A percentile compares a stretch with the other conserved stretches of the same genome.
These are phyloP conservation scores for Platichthys flesus DNA, from an alignment of 2,113 vertebrate species.

Conservation along the genomic window DNA sequence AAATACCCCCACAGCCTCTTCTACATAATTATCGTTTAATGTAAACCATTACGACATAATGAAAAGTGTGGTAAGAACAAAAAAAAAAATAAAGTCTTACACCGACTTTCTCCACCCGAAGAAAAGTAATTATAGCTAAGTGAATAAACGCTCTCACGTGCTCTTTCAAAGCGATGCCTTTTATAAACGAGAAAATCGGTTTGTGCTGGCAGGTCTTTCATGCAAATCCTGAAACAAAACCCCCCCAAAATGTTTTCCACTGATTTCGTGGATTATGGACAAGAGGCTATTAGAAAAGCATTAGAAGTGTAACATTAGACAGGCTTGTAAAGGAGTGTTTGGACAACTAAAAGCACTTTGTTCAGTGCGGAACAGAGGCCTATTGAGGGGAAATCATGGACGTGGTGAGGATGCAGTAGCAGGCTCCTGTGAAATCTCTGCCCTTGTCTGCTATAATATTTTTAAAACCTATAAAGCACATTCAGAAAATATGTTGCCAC, in stretches of 20 bases:
- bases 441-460: background rate
- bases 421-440: no score
- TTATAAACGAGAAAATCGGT: constrained; percentile 45
- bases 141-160: constrained; percentile 38
- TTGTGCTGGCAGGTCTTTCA: constrained; percentile 57
- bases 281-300: constrained; percentile 44
- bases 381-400: constrained; percentile 23
- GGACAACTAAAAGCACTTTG: constrained; percentile 65
- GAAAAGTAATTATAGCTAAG: constrained; percentile 24
- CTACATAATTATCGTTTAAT: constrained; percentile 43
- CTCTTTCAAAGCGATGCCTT: constrained; percentile 46
- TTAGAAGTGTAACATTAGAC: constrained; percentile 37
- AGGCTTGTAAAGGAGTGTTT: constrained; percentile 66
- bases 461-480: background rate
- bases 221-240: constrained; percentile 60
- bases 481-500: background rate
- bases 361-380: constrained; percentile 52
- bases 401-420: background rate
- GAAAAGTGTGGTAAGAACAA: constrained; percentile 11
- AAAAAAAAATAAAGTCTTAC: background rate
- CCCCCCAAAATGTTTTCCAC: constrained; percentile 60
- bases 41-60: constrained; percentile 21
- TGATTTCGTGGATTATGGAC: constrained; percentile 64
- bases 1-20: constrained; percentile 22
- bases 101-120: constrained; percentile 23